Conservation (phyloP, 2,888 invertebrate genomes). For the Stegana nigrithorax region DNA sequence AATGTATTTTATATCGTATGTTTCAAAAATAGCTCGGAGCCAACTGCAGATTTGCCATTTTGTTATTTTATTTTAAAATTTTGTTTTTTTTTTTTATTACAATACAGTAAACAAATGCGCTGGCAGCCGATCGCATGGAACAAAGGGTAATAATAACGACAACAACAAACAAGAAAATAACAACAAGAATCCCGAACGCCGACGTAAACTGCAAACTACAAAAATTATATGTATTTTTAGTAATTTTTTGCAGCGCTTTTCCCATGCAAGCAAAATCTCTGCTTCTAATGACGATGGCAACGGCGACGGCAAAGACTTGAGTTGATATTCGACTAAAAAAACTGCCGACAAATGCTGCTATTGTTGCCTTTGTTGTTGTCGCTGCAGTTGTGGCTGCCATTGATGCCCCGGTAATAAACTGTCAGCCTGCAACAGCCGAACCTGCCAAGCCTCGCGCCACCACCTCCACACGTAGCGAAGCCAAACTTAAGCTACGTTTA, state of each 20-base stretch:
- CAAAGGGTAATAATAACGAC: neutral
- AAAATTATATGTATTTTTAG: neutral
- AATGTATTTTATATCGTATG: too few relatives aligned
- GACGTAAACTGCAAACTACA: too few relatives aligned
- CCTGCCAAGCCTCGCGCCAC: neutral
- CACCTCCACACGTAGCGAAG: neutral
- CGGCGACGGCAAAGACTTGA: neutral
- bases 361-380: too few relatives aligned
- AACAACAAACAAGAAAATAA: neutral
- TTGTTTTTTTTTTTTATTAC: too few relatives aligned
- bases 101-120: neutral
- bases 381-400: too few relatives aligned
- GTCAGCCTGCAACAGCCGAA: neutral
- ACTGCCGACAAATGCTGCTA: too few relatives aligned
- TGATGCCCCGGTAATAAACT: neutral
- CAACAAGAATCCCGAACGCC: too few relatives aligned
- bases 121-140: neutral
- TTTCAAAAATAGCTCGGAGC: too few relatives aligned
- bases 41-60: too few relatives aligned
- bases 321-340: too few relatives aligned
- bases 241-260: neutral
- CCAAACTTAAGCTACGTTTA: too few relatives aligned
- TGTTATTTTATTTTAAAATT: too few relatives aligned
- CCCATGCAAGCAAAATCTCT: neutral
- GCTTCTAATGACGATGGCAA: neutral